A percentile compares a stretch with the other conserved stretches of the same genome.
phyloP scores from a whole-genome alignment of 2,888 invertebrate species.

The Leptinotarsa peninsularis region DNA sequence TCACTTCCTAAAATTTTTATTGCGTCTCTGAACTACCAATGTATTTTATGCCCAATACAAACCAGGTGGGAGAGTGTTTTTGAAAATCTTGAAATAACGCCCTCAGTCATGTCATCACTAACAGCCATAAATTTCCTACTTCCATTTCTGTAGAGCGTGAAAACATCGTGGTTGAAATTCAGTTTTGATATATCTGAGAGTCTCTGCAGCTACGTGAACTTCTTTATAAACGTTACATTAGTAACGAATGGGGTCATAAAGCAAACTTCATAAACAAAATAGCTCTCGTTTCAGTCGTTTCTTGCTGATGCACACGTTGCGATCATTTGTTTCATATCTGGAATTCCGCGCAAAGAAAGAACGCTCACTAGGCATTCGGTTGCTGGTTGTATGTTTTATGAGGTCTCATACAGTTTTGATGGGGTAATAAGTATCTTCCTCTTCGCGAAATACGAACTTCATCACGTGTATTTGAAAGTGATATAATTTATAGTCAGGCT shows the following conservation, averaged over 20 bases:
- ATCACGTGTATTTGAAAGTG: constrained; percentile 5
- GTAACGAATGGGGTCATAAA: constrained; percentile 29
- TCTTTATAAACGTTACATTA: constrained; percentile 28
- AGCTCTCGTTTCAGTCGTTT: constrained; percentile 23
- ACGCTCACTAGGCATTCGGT: constrained; percentile 9
- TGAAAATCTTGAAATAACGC: neutral
- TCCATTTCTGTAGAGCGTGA: constrained; percentile 12
- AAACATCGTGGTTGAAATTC: constrained; percentile 21
- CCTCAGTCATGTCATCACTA: neutral
- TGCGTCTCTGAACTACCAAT: too few relatives aligned
- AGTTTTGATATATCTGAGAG: constrained; percentile 26
- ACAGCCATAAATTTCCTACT: neutral
- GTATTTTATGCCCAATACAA: neutral
- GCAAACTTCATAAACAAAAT: constrained; percentile 35
- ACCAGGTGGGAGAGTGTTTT: neutral
- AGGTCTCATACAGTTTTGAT: constrained; percentile 25
- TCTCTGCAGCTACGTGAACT: constrained; percentile 24
- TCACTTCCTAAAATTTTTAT: too few relatives aligned
- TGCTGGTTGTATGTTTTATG: constrained; percentile 20
- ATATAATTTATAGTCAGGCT: neutral
- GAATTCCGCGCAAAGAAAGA: neutral
- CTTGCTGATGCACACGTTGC: constrained; percentile 24
- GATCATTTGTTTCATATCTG: constrained; percentile 20
- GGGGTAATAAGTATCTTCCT: constrained; percentile 23
- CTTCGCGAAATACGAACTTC: constrained; percentile 9